These are phyloP conservation scores for Hemistola chrysoprasaria DNA, from an alignment of 2,888 invertebrate genomes.

Conservation along the genomic window DNA sequence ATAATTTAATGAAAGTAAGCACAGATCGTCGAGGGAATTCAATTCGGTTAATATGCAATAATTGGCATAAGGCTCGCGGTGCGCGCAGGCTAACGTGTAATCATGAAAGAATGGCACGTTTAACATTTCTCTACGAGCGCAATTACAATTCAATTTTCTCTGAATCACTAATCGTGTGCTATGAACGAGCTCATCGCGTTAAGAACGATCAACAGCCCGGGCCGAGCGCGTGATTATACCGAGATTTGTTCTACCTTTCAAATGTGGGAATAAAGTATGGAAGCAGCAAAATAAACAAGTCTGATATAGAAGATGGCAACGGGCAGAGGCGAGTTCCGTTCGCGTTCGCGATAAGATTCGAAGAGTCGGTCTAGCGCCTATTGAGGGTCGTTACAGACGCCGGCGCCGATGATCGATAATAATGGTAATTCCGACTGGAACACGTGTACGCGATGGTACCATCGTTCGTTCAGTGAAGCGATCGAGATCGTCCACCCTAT, in stretches of 20 bases:
- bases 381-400: constrained; percentile 75
- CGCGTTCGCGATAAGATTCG: constrained; percentile 60
- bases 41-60: constrained; percentile 72
- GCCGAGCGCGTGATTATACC: constrained; percentile 48
- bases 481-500: constrained; percentile 70
- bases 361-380: constrained; percentile 59
- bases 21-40: constrained; percentile 51
- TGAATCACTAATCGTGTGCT: constrained; percentile 52
- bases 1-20: constrained; percentile 58
- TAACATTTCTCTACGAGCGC: constrained; percentile 59
- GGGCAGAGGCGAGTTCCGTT: constrained; percentile 45
- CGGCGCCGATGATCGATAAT: constrained; percentile 79
- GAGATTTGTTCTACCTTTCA: constrained; percentile 36
- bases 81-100: constrained; percentile 13
- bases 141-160: constrained; percentile 75
- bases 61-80: constrained; percentile 35
- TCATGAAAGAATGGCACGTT: constrained; percentile 56
- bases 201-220: constrained; percentile 38
- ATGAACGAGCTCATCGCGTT: constrained; percentile 40
- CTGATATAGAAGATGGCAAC: constrained; percentile 56
- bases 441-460: constrained; percentile 80
- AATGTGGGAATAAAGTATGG: constrained; percentile 27
- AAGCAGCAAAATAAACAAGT: constrained; percentile 53
- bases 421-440: constrained; percentile 77
- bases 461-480: constrained; percentile 61